These are phyloP conservation scores for Bhutanitis thaidina DNA, from an alignment of 2,888 invertebrate genomes.

Conservation along the genomic window DNA sequence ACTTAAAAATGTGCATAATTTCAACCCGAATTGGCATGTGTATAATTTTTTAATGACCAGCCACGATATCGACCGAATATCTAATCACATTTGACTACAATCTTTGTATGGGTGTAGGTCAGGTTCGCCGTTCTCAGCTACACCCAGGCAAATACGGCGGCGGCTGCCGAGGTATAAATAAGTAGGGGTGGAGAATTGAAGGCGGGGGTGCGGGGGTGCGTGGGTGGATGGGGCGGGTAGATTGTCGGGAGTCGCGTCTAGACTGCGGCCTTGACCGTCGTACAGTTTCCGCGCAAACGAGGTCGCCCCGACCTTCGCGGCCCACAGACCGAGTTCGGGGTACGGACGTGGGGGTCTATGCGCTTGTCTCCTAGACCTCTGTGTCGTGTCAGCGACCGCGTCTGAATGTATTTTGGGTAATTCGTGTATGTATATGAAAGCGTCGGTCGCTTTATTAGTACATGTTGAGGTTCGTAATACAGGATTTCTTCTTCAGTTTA, in stretches of 20 bases:
- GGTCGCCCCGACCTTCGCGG: slow-evolving; percentile 61
- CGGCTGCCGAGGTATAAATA: slow-evolving; percentile 52
- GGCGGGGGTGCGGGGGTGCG: slow-evolving; percentile 31
- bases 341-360: slow-evolving; percentile 12
- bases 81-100: neutral
- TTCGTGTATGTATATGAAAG: neutral
- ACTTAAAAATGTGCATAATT: neutral
- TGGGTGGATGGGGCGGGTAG: slow-evolving; percentile 28
- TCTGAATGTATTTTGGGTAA: neutral
- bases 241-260: slow-evolving; percentile 60
- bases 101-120: slow-evolving; percentile 47
- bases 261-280: slow-evolving; percentile 75
- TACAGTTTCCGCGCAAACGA: slow-evolving; percentile 71
- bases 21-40: slow-evolving; percentile 3
- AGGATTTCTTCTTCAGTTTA: no score
- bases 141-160: slow-evolving; percentile 56
- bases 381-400: slow-evolving; percentile 25
- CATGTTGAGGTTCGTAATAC: no score
- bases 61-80: neutral
- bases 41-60: slow-evolving; percentile 11
- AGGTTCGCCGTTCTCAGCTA: slow-evolving; percentile 36
- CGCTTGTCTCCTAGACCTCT: slow-evolving; percentile 1
- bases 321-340: slow-evolving; percentile 63
- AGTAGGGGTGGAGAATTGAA: slow-evolving; percentile 34
- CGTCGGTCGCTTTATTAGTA: no score